Evolutionary conservation across 1,140 invertebrate species (phyloP), one percentile per base, ranked within the genome.

Genomic region (Drosophila hydei): DNA sequence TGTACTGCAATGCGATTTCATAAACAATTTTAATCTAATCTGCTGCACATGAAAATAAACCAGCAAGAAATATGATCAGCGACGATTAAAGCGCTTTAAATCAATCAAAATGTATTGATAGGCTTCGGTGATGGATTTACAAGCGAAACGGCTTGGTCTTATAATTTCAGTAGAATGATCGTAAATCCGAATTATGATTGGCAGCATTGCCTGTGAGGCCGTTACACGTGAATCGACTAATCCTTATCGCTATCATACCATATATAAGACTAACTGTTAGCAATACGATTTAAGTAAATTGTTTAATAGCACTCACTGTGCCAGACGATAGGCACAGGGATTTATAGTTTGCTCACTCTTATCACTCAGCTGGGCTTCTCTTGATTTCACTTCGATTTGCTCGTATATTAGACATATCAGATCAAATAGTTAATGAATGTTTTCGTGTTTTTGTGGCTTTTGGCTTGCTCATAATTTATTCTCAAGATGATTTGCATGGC

Each of bases 21-120:
- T 84, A 84, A 85, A 83, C 78, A 79, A 59, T 47, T 25, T 19
- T 76, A 85, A 84, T 84, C 79, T 84, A 76, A 84, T 84, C 80
- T 36, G 11, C 3, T 33, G 47, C 47, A 61, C 47, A 61, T 47
- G 50, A 40, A 81, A 58, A 50, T 27, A 14, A 36, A 58, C 51
- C 36, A 23, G 6, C n/a, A 52, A 40, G 45, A 78, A 67, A 56
- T 71, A 60, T 75, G 75, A 83, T 83, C 79, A 83, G 68, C 52
- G 38, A 64, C 75, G 68, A 76, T 84, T 71, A 70, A 79, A 84
- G 59, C 33, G 55, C 68, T 55, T 30, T 84, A 84, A 84, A 84
- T 84, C 80, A 84, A 84, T 84, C 80, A 84, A 60, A 42, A 23
- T 8, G 25, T 69, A 48, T 79, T 76, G 79, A 87, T 87, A 85